Conservation (phyloP, 2,113 vertebrate genomes). For the Nipponia nippon region DNA sequence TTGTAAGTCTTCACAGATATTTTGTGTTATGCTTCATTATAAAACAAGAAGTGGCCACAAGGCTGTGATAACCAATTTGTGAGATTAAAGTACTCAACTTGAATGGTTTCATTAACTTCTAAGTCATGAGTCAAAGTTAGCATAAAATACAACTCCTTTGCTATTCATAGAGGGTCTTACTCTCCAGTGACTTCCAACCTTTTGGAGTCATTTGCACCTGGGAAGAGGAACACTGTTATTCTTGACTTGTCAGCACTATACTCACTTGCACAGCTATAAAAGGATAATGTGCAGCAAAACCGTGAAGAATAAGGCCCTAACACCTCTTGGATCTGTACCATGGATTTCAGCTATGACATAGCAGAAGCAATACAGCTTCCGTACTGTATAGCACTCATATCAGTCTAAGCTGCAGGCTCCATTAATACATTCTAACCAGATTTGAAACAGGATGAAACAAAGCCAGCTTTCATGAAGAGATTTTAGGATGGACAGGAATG, state of each 20-base stretch:
- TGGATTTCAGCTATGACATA: background rate
- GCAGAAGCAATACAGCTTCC: background rate
- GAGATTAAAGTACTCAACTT: conserved; percentile 77
- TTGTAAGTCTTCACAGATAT: conserved; percentile 76
- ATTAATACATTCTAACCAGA: background rate
- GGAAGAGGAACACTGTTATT: background rate
- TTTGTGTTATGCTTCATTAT: conserved; percentile 78
- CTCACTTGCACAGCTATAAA: background rate
- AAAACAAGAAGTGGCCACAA: conserved; percentile 79
- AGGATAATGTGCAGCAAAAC: background rate
- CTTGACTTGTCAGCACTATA: background rate
- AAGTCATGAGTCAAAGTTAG: conserved; percentile 67
- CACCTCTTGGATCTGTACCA: too few relatives aligned
- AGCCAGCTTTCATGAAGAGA: background rate
- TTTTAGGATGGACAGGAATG: background rate
- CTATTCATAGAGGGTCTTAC: conserved; percentile 30
- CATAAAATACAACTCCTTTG: conserved; percentile 62
- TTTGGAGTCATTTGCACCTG: conserved; percentile 10
- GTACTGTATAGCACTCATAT: rapidly evolving
- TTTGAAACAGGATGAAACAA: background rate
- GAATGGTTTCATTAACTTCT: conserved; percentile 77
- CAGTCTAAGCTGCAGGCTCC: background rate
- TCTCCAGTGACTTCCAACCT: background rate
- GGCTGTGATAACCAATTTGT: conserved; percentile 81
- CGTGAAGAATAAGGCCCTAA: background rate